phyloP scores from a whole-genome alignment of 2,888 invertebrate species.

The Julus scanicus region DNA sequence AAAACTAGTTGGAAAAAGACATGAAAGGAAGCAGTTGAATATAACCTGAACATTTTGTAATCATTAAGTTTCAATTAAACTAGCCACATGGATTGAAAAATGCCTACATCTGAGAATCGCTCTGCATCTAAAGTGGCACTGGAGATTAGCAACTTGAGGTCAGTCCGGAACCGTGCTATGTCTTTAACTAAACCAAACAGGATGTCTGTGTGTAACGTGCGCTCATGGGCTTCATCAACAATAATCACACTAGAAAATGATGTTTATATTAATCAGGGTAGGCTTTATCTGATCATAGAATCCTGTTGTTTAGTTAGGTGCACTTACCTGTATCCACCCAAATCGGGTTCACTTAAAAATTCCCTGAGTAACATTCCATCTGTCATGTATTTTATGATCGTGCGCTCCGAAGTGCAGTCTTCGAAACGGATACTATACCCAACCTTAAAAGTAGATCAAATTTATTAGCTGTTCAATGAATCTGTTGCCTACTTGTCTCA shows the following conservation, averaged over 20 bases:
- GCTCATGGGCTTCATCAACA: slow-evolving; percentile 99
- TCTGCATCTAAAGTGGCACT: slow-evolving; percentile 98
- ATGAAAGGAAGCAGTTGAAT: slow-evolving; percentile 52
- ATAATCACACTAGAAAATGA: slow-evolving; percentile 88
- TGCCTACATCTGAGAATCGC: slow-evolving; percentile 83
- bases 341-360: slow-evolving; percentile 96
- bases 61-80: slow-evolving; percentile 69
- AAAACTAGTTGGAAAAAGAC: slow-evolving; percentile 73
- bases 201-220: slow-evolving; percentile 98
- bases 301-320: neutral
- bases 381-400: slow-evolving; percentile 98
- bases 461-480: neutral
- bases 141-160: slow-evolving; percentile 95
- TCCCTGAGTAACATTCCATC: slow-evolving; percentile 98
- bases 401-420: slow-evolving; percentile 98
- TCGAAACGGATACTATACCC: slow-evolving; percentile 93
- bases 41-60: slow-evolving; percentile 88
- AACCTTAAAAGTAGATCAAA: slow-evolving; percentile 67
- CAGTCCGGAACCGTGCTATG: slow-evolving; percentile 90
- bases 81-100: neutral
- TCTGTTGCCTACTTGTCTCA: no score
- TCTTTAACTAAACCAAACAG: slow-evolving; percentile 95
- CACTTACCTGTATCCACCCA: slow-evolving; percentile 80
- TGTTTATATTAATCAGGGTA: slow-evolving; percentile 56
- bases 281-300: slow-evolving; percentile 44